Evolutionary conservation across 2,888 invertebrate species (phyloP), one percentile per base, ranked within the genome.

Genomic region (Tyria jacobaeae): DNA sequence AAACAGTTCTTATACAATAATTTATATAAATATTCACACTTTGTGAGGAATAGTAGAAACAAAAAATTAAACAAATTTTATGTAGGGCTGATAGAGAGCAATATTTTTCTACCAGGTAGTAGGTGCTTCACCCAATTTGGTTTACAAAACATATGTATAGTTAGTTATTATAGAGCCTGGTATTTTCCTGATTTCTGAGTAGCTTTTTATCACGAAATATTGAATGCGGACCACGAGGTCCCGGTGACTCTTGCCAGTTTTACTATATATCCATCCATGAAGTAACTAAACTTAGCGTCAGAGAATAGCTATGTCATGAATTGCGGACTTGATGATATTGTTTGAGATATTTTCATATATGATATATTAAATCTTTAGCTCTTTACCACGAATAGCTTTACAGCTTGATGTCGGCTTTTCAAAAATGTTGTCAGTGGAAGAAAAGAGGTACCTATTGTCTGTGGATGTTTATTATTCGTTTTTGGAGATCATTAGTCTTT

Each of bases 351-450:
- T 91, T 91, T 89, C 86, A 82, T 89, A 90, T 85, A 84, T 88
- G 72, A 88, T 89, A 88, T 89, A 88, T 88, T 89, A 83, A 86
- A 89, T 87, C 83, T 88, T 86, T 91, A 91, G 90, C 87, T 87
- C 69, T 87, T 85, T 88, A 89, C 85, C 85, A 86, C 84, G 83
- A 87, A 84, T 92, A 92, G 92, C 82, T 88, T 90, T 89, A 91
- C 92, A 90, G 90, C 89, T 90, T 89, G 91, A 92, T 91, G 92
- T 92, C 92, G 89, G 89, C 92, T 92, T 91, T 89, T 89, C 88
- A 89, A 91, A 92, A 90, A 91, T 91, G 89, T 92, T 91, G 85
- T 87, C 91, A 86, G 82, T 91, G 94, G 91, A 91, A 89, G 88
- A 88, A 90, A 89, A 87, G 90, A 90, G 91, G 91, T 91, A 91